A percentile compares a stretch with the other conserved stretches of the same genome.
These are phyloP conservation scores for Volucella zonaria DNA, from an alignment of 2,888 invertebrate genomes.

Conservation along the genomic window DNA sequence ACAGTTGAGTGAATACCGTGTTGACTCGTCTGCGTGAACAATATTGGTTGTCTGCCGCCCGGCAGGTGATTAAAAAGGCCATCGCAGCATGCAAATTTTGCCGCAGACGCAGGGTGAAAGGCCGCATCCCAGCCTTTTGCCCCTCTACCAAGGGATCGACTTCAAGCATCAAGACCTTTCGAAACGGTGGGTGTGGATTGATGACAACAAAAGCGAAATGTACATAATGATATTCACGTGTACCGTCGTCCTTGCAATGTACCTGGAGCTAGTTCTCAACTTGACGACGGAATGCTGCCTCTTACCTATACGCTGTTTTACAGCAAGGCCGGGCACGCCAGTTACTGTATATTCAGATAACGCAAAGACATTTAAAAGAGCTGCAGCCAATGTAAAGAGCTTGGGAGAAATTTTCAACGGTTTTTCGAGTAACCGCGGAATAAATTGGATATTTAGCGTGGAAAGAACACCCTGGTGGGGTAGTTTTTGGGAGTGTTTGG, in stretches of 20 bases:
- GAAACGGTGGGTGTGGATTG: no score
- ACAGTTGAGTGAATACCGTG: conserved; percentile 30
- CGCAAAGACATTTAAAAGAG: no score
- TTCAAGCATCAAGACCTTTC: not conserved
- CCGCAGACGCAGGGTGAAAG: not conserved
- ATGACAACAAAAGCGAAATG: conserved; percentile 5
- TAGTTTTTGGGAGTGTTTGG: no score
- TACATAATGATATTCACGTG: conserved; percentile 51
- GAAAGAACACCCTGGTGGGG: no score
- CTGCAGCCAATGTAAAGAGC: no score
- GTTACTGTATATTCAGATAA: not conserved
- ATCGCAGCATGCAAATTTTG: conserved; percentile 25
- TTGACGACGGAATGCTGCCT: conserved; percentile 40
- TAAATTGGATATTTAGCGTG: no score
- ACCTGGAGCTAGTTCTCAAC: conserved; percentile 44
- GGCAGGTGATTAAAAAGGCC: conserved; percentile 14
- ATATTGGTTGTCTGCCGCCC: conserved; percentile 14
- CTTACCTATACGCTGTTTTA: conserved; percentile 40
- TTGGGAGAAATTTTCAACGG: no score
- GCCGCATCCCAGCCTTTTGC: conserved; percentile 12
- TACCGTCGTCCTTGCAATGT: conserved; percentile 43
- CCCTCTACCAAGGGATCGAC: conserved; percentile 1
- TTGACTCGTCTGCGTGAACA: not conserved
- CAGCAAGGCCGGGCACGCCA: not conserved
- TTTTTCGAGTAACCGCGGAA: no score